Evolutionary conservation across 2,113 vertebrate species (phyloP).

Genomic region (Apteryx owenii): DNA sequence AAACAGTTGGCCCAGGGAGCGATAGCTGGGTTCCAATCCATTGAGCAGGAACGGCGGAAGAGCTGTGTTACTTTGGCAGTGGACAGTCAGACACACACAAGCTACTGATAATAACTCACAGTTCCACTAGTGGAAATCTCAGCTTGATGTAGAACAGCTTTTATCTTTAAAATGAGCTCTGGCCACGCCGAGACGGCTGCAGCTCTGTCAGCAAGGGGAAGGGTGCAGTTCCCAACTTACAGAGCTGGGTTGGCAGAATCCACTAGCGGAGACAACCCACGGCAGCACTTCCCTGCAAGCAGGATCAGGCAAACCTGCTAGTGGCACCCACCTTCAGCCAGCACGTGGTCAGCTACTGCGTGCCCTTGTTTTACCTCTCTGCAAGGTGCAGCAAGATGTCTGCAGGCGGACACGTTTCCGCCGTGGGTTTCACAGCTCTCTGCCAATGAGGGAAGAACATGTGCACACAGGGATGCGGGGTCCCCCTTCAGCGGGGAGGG

Average conservation of each 20-base stretch:
- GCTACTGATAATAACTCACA: background rate
- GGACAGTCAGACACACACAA: rapidly evolving
- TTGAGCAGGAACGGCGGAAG: rapidly evolving
- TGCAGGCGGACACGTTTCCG: too few species aligned
- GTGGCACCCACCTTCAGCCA: background rate
- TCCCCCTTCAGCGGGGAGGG: too few species aligned
- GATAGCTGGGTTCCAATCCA: background rate
- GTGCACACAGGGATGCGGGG: too few species aligned
- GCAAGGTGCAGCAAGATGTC: too few species aligned
- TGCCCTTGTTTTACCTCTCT: too few species aligned
- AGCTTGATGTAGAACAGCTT: background rate
- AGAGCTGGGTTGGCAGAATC: background rate
- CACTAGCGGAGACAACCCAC: background rate
- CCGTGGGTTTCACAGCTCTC: too few species aligned
- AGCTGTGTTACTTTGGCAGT: background rate
- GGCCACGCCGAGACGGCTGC: background rate
- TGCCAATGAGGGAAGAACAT: too few species aligned
- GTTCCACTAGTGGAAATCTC: background rate
- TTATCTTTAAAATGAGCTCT: background rate
- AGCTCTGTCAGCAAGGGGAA: background rate
- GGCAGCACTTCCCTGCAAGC: background rate
- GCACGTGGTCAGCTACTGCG: too few species aligned
- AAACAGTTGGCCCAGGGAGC: background rate
- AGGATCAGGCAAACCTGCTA: background rate
- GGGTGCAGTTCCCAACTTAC: background rate